A percentile compares a stretch with the other conserved stretches of the same genome.
These are phyloP conservation scores for Pipra filicauda DNA, from an alignment of 2,113 vertebrate genomes.

Conservation along the genomic window DNA sequence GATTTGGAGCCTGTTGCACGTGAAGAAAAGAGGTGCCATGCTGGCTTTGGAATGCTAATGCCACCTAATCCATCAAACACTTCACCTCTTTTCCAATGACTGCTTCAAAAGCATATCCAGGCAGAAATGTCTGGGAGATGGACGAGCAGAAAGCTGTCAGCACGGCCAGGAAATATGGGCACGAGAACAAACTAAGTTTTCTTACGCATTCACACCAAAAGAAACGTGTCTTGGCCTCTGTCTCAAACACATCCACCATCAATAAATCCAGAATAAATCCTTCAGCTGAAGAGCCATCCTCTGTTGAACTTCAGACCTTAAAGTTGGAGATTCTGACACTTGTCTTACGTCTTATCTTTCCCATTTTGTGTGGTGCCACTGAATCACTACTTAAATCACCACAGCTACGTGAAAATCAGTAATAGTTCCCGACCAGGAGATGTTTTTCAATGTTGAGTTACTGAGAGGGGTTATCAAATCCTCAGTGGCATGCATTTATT, in stretches of 20 bases:
- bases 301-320: not conserved
- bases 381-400: not conserved
- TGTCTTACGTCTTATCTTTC: rapidly evolving
- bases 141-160: not conserved
- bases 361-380: not conserved
- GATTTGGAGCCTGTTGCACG: not conserved
- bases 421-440: not conserved
- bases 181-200: rapidly evolving
- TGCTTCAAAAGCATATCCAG: not conserved
- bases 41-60: not conserved
- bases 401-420: not conserved
- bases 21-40: not conserved
- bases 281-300: not conserved
- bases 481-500: not conserved
- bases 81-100: not conserved
- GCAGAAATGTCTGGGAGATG: not conserved
- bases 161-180: not conserved
- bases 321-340: not conserved
- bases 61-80: not conserved
- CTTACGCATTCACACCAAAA: not conserved
- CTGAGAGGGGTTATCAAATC: not conserved
- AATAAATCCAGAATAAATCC: not conserved
- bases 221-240: not conserved
- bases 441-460: not conserved
- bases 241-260: not conserved